Evolutionary conservation across 1,140 invertebrate genomes (phyloP), one percentile per base, ranked within the genome.

Genomic region (Paraescarpia echinospica): DNA sequence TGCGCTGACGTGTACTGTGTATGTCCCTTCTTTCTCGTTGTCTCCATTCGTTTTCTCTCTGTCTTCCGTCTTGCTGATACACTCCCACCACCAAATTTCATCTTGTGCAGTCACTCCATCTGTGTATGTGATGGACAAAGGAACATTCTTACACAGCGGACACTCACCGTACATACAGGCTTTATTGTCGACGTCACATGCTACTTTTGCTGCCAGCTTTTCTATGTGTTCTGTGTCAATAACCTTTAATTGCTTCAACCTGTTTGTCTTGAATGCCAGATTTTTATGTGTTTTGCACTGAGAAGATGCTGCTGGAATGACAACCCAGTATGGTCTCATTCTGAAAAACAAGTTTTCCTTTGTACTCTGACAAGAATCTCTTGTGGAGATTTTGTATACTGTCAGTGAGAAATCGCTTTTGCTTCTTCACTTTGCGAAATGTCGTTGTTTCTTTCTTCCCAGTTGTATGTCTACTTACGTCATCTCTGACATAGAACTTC

Each of bases 241-340:
- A n/a, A n/a, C n/a, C n/a, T n/a, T n/a, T n/a, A n/a, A n/a, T n/a
- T n/a, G n/a, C n/a, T n/a, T n/a, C n/a, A n/a, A n/a, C n/a, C 91
- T 93, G 33, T 93, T 41, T 4, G 90, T 6, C 89, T 91, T 93
- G 27, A 93, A 35, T 33, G 48, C n/a, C 14, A 92, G 33, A 48
- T 93, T 93, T 35, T 93, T 92, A 92, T 93, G 93, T 90, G 89
- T 92, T 91, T 93, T 93, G 88, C 93, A 93, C 34, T 89, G 89
- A 34, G 93, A 93, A 0, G 93, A 93, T 93, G 48, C 92, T 89
- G 89, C 93, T 48, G 94, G 93, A 33, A 6, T 5, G 6, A n/a
- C 88, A 18, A 93, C 90, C 92, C 92, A 93, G 35, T 92, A 93
- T 27, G 89, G 89, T 27, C 91, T 35, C 77, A 77, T 33, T 6